Percentiles rank a stretch among this genome's conserved stretches.
phyloP scores from a whole-genome alignment of 1,140 invertebrate genomes.

The Aphelenchoides avenae region DNA sequence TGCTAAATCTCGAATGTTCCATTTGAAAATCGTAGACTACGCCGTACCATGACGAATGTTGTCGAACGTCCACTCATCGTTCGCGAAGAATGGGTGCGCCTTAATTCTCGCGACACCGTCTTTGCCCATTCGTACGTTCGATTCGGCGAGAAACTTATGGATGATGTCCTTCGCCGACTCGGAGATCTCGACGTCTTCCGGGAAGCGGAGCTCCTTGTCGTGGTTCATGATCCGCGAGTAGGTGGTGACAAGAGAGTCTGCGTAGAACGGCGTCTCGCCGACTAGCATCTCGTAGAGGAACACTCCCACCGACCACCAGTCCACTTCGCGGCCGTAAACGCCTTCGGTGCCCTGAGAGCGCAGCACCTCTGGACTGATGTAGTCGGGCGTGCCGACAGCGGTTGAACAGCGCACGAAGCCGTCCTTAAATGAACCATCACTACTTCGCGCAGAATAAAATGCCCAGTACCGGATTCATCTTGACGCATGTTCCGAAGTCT shows the following conservation, averaged over 20 bases:
- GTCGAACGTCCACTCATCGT: slow-evolving; percentile 95
- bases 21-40: not conserved
- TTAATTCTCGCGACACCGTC: slow-evolving; percentile 94
- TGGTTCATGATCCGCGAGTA: slow-evolving; percentile 84
- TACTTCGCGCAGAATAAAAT: slow-evolving; percentile 14
- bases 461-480: slow-evolving; percentile 37
- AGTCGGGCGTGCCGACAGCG: slow-evolving; percentile 97
- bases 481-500: slow-evolving; percentile 47
- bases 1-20: slow-evolving; percentile 60
- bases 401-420: slow-evolving; percentile 91
- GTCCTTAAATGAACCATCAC: slow-evolving; percentile 65
- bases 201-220: slow-evolving; percentile 88
- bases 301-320: slow-evolving; percentile 99
- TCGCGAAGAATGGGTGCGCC: slow-evolving; percentile 85
- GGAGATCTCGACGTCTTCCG: slow-evolving; percentile 82
- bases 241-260: slow-evolving; percentile 92
- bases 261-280: slow-evolving; percentile 96
- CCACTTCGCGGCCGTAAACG: slow-evolving; percentile 80
- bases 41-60: slow-evolving; percentile 79
- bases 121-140: slow-evolving; percentile 74
- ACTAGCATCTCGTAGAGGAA: slow-evolving; percentile 98
- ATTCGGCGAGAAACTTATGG: slow-evolving; percentile 84
- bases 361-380: slow-evolving; percentile 96
- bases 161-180: slow-evolving; percentile 85
- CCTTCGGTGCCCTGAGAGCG: slow-evolving; percentile 94